Base-by-base conservation (phyloP, 2,888 invertebrate genomes). In the Petrolisthes manimaculis region DNA sequence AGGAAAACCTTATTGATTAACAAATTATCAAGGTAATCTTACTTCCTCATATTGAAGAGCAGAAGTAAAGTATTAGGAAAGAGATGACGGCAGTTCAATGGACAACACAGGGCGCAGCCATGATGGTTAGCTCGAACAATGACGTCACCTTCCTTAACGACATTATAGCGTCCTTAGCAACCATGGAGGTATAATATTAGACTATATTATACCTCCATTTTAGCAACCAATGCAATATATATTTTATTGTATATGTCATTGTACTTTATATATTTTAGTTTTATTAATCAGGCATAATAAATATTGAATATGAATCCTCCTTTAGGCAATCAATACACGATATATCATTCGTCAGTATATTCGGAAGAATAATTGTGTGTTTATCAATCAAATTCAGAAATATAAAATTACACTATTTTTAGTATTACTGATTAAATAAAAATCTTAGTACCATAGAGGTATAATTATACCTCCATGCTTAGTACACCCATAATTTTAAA, bases 41-140 rank as follows among this genome's bases (percentile, higher is more conserved):
- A 88, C 88, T 88, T 88, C 84, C 88, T 88, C 88, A 88, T 88
- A 55, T 21, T 84, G 84, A 24, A 61, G 67, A 56, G 71, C 14
- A 53, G 37, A 12, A 55, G 56, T n/a, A 67, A 71, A 74, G 9
- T 8, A 21, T 9, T 12, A 14, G 55, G 5, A 56, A 55, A 21
- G 75, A 84, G 61, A 75, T 53, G 37, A 80, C 51, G 78, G 82
- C 71, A 74, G 51, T 79, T 88, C 83, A 80, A 81, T 55, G 37
- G 69, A 88, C 61, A 79, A 88, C 84, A 88, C 88, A 88, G 88
- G 88, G 84, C 84, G 88, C 88, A 80, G 88, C 88, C 88, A 88
- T 88, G 81, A 74, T 88, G 88, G 69, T 55, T 14, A 71, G 75
- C 75, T 53, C 54, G 74, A 61, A 74, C 56, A 56, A 37, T 84